Base-by-base conservation (phyloP, 2,888 invertebrate genomes). In the Sphaerophoria taeniata region DNA sequence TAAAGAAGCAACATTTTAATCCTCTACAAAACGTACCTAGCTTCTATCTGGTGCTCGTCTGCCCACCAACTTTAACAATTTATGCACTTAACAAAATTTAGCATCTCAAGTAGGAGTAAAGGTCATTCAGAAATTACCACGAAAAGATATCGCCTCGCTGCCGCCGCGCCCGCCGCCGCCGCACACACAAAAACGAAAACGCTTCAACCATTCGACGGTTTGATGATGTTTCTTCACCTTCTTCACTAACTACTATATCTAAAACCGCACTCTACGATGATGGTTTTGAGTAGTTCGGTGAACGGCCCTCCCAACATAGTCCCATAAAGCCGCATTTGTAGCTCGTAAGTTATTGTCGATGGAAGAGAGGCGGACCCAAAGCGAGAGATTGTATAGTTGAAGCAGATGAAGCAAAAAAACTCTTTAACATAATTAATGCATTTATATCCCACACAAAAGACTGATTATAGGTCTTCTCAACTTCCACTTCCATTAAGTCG, bases 381-480 rank as follows among this genome's bases (percentile, higher is more conserved):
- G 11, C 39, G 9, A 39, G 9, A 43, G 12, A 43, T 11, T 43
- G 9, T 9, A 6, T 2, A 43, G 12, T 9, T 39, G 39, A 39
- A 2, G 24, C 39, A 7, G 43, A 43, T 0, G 12, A n/a, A 39
- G 9, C 33, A 56, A 65, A 65, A 67, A 67, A 67, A 67, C 80
- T 84, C 80, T 75, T 84, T 84, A 75, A 71, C 80, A 84, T 84
- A 84, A 84, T 84, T 84, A 84, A 84, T 80, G 84, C 84, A 84
- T 84, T 80, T 84, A 75, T 84, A 84, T 72, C 84, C 84, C 84
- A 80, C 84, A 84, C 84, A 84, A 80, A 76, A 80, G 80, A 76
- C 71, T 76, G 55, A 65, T 80, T 75, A 75, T 84, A 43, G 67
- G n/a, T 61, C 85, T 70, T 75, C 73, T 69, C 76, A 51, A 72